Base-by-base conservation (phyloP, 2,797 vertebrate genomes). In the Myiothlypis coronata region DNA sequence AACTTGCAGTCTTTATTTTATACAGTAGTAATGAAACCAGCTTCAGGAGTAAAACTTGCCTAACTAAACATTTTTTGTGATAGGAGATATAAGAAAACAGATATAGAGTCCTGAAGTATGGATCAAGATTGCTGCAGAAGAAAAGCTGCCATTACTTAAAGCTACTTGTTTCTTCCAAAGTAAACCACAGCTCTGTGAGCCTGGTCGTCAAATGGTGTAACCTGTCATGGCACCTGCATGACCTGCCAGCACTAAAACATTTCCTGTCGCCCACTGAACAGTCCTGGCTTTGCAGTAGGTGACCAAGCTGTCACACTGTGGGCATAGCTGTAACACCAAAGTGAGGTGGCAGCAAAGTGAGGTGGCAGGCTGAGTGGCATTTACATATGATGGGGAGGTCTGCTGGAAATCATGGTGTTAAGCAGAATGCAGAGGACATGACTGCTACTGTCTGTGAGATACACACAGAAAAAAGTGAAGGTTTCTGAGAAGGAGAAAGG, bases 371-470 rank as follows among this genome's bases (percentile, higher is more conserved):
- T 76, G 67, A 88, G 89, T 49, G 39, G 34, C 50, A 86, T 77
- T 95, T 92, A 75, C 70, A 53, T 68, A 50, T 68, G 82, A 92
- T 95, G 87, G 89, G 71, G 86, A 94, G 71, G 70, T 79, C 90
- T 95, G 80, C 83, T 95, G 93, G 91, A 90, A 94, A 91, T 83
- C 60, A 30, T 69, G 50, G 65, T 85, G 81, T 80, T 78, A 90
- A 94, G 78, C 37, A 95, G 91, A 93, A 93, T 86, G 76, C 88
- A 90, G 77, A 95, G 90, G 76, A 89, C 78, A 89, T 57, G 93
- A 61, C n/a, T 92, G 75, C 90, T 96, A 46, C 79, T 95, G 47
- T 94, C 93, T 91, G 89, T 95, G 94, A 97, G 77, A 95, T 78
- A 93, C 76, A 86, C 72, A 85, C 32, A 94, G 55, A 50, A 87